Evolutionary conservation across 1,140 invertebrate species (phyloP).

Genomic region (Steinernema khuongi): DNA sequence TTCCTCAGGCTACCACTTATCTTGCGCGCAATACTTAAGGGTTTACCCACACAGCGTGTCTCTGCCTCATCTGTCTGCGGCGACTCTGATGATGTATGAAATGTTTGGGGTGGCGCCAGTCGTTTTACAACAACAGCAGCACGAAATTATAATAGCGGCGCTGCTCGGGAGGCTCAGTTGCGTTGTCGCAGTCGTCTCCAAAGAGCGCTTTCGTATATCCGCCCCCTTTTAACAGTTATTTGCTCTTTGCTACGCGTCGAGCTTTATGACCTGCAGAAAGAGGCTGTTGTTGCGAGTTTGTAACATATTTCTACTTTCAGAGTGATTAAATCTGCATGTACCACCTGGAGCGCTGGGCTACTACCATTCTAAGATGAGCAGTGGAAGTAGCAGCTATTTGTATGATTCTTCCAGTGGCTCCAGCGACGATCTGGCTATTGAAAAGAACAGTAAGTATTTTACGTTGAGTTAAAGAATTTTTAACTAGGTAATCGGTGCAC

Average conservation of each 20-base stretch:
- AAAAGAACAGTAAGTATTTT: neutral
- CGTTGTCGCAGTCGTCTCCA: no score
- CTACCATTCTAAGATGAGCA: neutral
- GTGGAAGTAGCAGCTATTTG: neutral
- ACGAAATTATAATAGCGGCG: slow-evolving; percentile 5
- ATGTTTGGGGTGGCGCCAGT: slow-evolving; percentile 10
- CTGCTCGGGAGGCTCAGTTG: neutral
- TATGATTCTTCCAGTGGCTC: neutral
- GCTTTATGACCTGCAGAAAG: neutral
- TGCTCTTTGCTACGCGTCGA: neutral
- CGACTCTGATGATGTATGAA: slow-evolving; percentile 14
- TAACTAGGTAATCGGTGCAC: no score
- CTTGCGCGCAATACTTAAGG: neutral
- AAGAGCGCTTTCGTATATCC: slow-evolving; percentile 15
- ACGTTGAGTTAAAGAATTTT: no score
- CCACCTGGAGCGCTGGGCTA: neutral
- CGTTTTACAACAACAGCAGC: slow-evolving; percentile 16
- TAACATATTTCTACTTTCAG: neutral
- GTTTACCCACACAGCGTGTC: neutral
- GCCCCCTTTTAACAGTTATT: neutral
- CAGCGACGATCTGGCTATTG: neutral
- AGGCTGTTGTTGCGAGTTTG: neutral
- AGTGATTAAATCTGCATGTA: slow-evolving; percentile 14
- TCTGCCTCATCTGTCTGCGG: neutral
- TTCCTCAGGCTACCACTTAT: neutral